Conservation (phyloP, 2,797 vertebrate species). For the Eulemur mongoz region DNA sequence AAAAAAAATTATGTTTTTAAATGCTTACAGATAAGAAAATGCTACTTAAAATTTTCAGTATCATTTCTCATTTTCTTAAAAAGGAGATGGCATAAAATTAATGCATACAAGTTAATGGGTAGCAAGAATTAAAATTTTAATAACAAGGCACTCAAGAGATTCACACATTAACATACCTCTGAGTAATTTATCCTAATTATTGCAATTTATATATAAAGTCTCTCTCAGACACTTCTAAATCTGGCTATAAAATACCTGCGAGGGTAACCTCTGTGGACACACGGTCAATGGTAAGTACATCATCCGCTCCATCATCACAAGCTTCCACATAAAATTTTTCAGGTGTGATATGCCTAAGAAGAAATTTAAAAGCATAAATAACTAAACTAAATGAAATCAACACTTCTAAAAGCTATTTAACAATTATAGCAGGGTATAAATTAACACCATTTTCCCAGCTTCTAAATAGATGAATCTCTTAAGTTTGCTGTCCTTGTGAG, state of each 20-base stretch:
- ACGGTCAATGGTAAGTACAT: slow-evolving; percentile 93
- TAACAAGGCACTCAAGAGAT: background rate
- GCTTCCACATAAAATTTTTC: slow-evolving; percentile 97
- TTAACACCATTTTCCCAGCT: background rate
- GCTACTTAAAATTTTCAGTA: background rate
- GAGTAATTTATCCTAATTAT: background rate
- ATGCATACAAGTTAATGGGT: background rate
- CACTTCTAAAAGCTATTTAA: background rate
- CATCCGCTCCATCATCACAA: slow-evolving; percentile 91
- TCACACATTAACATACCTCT: background rate
- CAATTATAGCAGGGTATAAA: background rate
- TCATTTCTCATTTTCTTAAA: background rate
- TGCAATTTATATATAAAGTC: background rate
- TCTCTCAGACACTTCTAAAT: background rate
- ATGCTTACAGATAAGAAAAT: background rate
- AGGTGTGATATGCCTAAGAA: slow-evolving; percentile 91
- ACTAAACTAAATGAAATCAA: background rate
- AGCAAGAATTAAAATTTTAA: background rate
- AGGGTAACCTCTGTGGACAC: slow-evolving; percentile 96
- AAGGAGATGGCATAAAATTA: background rate
- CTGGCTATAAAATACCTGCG: slow-evolving; percentile 86
- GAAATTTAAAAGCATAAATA: slow-evolving; percentile 41
- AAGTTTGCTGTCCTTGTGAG: background rate
- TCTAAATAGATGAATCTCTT: background rate
- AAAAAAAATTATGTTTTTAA: background rate